These are phyloP conservation scores for Zaprionus lineosus DNA, from an alignment of 2,888 invertebrate genomes.

Conservation along the genomic window DNA sequence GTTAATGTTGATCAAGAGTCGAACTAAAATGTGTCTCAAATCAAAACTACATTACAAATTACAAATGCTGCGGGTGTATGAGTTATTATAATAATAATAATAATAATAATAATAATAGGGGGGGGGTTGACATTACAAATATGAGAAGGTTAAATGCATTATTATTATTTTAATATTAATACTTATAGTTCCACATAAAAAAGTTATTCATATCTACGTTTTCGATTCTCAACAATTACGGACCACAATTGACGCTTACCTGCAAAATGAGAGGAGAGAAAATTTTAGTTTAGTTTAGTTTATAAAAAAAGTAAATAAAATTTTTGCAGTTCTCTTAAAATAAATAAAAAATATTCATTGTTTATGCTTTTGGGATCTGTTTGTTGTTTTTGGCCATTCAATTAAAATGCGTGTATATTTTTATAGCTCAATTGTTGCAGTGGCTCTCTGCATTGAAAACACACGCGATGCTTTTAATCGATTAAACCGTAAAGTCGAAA, in stretches of 20 bases:
- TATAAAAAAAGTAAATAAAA: background rate
- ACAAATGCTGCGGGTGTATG: slow-evolving; percentile 44
- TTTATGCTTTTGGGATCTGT: background rate
- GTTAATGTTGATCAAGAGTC: slow-evolving; percentile 31
- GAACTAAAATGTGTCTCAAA: slow-evolving; percentile 27
- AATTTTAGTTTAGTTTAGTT: slow-evolving; percentile 22
- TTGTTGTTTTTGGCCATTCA: slow-evolving; percentile 12
- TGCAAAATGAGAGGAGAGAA: slow-evolving; percentile 29
- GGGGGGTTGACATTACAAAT: slow-evolving; percentile 14
- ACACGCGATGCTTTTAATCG: slow-evolving; percentile 52
- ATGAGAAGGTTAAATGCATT: slow-evolving; percentile 33
- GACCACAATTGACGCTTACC: slow-evolving; percentile 52
- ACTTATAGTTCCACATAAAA: slow-evolving; percentile 2
- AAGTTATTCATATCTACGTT: slow-evolving; percentile 9
- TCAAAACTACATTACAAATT: slow-evolving; percentile 34
- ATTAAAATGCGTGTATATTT: slow-evolving; percentile 21
- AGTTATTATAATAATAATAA: slow-evolving; percentile 18
- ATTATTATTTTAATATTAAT: background rate
- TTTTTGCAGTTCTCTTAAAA: background rate
- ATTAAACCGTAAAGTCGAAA: slow-evolving; percentile 35
- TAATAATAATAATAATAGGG: too few species aligned
- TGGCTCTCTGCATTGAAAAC: slow-evolving; percentile 39
- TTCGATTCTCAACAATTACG: slow-evolving; percentile 14
- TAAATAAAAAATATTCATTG: background rate
- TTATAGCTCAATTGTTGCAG: slow-evolving; percentile 26